Evolutionary conservation across 2,113 vertebrate species (phyloP), one percentile per base, ranked within the genome.

Genomic region (Pseudorasbora parva): DNA sequence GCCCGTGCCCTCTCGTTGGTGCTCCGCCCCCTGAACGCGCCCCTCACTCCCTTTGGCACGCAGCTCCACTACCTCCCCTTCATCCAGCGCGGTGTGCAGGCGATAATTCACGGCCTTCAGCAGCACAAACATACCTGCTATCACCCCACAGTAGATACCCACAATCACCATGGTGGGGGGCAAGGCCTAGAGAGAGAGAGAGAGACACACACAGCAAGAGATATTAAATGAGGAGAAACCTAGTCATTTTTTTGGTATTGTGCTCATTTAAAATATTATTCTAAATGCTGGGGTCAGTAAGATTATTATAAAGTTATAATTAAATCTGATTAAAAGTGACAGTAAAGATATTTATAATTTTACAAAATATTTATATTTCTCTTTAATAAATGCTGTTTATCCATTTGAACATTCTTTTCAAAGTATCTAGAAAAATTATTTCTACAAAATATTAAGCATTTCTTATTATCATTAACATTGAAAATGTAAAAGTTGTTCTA

Each of bases 81-180:
- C 97, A 89, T 99, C 98, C 92, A 99, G 93, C 12, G 98, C 96
- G 88, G 96, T 95, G 92, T 99, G 98, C 88, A 99, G 95, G 85
- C 97, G 95, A 93, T 97, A 99, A 90, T 99, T 99, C 91, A 99
- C 95, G 88, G 93, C 95, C 94, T 99, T 99, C 92, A 99, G 93
- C 92, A 98, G 94, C 89, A 96, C 94, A 89, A 99, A 99, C 92
- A 98, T 94, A 91, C 95, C 95, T 68, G 95, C 97, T 81, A 99
- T 96, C 90, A 99, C 96, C 0, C 97, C 96, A 87, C 97, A 98
- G 94, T 99, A 99, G 93, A 99, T 96, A 86, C 97, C 97, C 89
- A 99, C 97, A 83, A 99, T 99, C 92, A 97, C 95, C 97, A 98
- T 97, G 87, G 97, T 97, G 87, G 97, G 97, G 78, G 97, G 96